Conservation (phyloP, 2,888 invertebrate genomes). For the Callosobruchus maculatus region DNA sequence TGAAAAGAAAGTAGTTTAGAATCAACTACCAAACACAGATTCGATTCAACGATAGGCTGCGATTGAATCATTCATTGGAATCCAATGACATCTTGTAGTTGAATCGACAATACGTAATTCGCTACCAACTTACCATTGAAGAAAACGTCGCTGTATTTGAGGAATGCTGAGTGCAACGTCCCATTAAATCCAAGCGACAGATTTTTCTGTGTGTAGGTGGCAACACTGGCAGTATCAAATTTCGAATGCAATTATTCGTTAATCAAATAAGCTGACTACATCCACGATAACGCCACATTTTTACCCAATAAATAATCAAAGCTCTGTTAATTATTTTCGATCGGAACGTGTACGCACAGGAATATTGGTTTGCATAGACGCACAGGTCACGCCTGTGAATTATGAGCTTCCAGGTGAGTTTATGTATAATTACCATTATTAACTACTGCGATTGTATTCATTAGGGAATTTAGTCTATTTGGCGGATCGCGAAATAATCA, state of each 20-base stretch:
- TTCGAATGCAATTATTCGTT: not conserved
- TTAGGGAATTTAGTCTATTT: not conserved
- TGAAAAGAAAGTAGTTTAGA: too few species aligned
- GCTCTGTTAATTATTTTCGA: not conserved
- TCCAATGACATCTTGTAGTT: too few species aligned
- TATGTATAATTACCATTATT: not conserved
- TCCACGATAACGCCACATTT: not conserved
- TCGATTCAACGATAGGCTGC: too few species aligned
- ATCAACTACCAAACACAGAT: too few species aligned
- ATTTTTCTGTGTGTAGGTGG: too few species aligned
- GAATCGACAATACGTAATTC: too few species aligned
- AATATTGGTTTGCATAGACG: not conserved
- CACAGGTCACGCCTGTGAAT: not conserved
- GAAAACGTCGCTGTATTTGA: too few species aligned
- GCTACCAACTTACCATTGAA: too few species aligned
- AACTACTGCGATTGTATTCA: not conserved
- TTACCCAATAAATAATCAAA: not conserved
- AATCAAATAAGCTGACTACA: not conserved
- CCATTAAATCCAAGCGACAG: too few species aligned
- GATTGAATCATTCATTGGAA: too few species aligned
- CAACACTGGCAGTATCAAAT: not conserved
- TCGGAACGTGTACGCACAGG: not conserved
- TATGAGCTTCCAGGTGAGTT: not conserved
- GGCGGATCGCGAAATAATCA: not conserved
- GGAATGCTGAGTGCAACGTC: too few species aligned